phyloP scores from a whole-genome alignment of 2,888 invertebrate species.

The Sthenelais limicola region DNA sequence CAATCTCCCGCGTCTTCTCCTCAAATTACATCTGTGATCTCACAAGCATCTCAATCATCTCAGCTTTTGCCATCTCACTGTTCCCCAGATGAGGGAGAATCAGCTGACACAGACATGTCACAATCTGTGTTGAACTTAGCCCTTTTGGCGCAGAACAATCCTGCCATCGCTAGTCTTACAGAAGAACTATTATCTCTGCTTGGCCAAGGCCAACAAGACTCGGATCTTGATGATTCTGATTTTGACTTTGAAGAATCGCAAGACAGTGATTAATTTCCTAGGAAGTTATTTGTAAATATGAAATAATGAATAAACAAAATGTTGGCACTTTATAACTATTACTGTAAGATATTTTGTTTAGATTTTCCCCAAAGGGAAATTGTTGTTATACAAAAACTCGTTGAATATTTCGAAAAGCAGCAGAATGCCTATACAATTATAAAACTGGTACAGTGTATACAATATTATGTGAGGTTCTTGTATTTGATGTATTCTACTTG shows the following conservation, averaged over 20 bases:
- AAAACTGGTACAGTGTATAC: too few species aligned
- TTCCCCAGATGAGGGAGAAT: slow-evolving; percentile 1
- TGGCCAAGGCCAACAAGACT: slow-evolving; percentile 17
- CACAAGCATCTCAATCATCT: slow-evolving; percentile 6
- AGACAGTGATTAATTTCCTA: too few species aligned
- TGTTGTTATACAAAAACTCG: too few species aligned
- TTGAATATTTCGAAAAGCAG: too few species aligned
- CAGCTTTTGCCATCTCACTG: background rate
- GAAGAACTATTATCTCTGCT: slow-evolving; percentile 53
- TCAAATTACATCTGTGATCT: slow-evolving; percentile 6
- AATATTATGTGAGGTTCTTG: too few species aligned
- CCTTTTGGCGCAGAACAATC: slow-evolving; percentile 40
- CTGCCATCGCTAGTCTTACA: slow-evolving; percentile 50
- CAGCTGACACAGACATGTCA: background rate
- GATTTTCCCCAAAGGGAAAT: too few species aligned
- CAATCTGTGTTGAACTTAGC: slow-evolving; percentile 20
- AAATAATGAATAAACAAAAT: too few species aligned
- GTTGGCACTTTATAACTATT: too few species aligned
- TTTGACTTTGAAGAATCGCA: slow-evolving; percentile 34
- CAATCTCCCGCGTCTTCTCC: background rate
- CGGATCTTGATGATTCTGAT: slow-evolving; percentile 28
- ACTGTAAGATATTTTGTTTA: too few species aligned
- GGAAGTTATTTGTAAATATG: too few species aligned
- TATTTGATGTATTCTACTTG: too few species aligned
- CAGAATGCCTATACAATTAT: too few species aligned